Base-by-base conservation (phyloP, 2,797 vertebrate species). In the Sebastes steindachneri region DNA sequence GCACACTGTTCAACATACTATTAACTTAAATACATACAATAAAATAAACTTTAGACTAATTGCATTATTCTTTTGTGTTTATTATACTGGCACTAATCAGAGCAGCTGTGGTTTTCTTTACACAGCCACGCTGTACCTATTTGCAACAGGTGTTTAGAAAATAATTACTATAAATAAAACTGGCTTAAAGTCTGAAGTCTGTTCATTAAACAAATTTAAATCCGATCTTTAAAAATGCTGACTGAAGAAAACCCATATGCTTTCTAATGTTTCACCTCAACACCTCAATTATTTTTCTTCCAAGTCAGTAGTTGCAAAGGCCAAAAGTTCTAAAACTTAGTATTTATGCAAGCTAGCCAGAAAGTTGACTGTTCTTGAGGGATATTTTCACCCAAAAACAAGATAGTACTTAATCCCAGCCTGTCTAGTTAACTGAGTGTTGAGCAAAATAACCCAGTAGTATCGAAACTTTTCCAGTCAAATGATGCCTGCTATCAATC, bases 51-150 rank as follows among this genome's bases (percentile, higher is more conserved):
- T 35, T 8, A 33, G 2, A 64, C 26, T 35, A 73, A 64, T n/a
- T 2, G 15, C 23, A 26, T 25, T 33, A 37, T 48, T 28, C 11
- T 21, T 57, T 3, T 55, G 31, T 57, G 15, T 69, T 57, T 48
- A 70, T 54, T 63, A 63, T 37, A 17, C 58, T 55, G 57, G 65
- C n/a, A 33, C 14, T 14, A 35, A 37, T 53, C n/a, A 71, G 37
- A 77, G 41, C 70, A 81, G 74, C 65, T 67, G 45, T 15, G 26
- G 12, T 23, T 14, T 69, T 76, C n/a, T 58, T 59, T 19, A 69
- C 17, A 69, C 31, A 68, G 25, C 53, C 26, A 26, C 41, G 23
- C 23, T 23, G 28, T 28, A 63, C 21, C 19, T 28, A 71, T 73
- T 48, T 69, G 45, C 28, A 68, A 69, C 68, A 74, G 78, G 48